Percentiles rank a stretch among this genome's conserved stretches.
Conservation (phyloP, 2,113 vertebrate species). For the Physeter macrocephalus region DNA sequence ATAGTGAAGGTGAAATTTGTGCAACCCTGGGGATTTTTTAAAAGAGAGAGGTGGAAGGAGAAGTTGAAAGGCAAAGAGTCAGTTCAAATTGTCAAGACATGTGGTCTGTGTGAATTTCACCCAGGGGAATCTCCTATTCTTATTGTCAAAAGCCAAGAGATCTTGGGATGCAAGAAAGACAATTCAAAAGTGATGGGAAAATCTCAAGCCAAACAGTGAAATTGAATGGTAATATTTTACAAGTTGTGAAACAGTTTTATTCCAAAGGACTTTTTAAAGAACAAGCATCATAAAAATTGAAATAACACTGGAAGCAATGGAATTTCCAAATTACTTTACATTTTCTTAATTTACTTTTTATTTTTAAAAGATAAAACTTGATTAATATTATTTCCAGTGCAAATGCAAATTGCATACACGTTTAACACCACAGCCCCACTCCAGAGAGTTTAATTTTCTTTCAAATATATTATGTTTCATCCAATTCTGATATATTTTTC, state of each 20-base stretch:
- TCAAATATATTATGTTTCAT: neutral
- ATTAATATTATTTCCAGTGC: slow-evolving; percentile 4
- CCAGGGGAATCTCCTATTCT: slow-evolving; percentile 47
- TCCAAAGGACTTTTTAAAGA: neutral
- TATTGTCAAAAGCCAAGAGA: slow-evolving; percentile 45
- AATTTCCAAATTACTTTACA: neutral
- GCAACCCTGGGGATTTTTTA: slow-evolving; percentile 40
- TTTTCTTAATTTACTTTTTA: slow-evolving; percentile 4
- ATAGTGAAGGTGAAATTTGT: slow-evolving; percentile 57
- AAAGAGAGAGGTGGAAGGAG: slow-evolving; percentile 55
- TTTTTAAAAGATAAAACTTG: neutral
- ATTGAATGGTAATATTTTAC: slow-evolving; percentile 52
- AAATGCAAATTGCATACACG: neutral
- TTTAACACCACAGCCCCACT: neutral
- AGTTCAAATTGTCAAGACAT: slow-evolving; percentile 62
- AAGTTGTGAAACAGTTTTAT: slow-evolving; percentile 43
- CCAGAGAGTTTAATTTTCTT: neutral
- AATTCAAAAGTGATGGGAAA: slow-evolving; percentile 46
- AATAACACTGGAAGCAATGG: neutral
- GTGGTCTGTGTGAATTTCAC: slow-evolving; percentile 46
- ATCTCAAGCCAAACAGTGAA: slow-evolving; percentile 20
- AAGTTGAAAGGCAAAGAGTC: slow-evolving; percentile 61
- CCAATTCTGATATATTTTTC: neutral
- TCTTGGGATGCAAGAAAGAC: slow-evolving; percentile 31
- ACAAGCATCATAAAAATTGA: neutral